A percentile compares a stretch with the other conserved stretches of the same genome.
Conservation (phyloP, 2,113 vertebrate species). For the Odocoileus hemionus region DNA sequence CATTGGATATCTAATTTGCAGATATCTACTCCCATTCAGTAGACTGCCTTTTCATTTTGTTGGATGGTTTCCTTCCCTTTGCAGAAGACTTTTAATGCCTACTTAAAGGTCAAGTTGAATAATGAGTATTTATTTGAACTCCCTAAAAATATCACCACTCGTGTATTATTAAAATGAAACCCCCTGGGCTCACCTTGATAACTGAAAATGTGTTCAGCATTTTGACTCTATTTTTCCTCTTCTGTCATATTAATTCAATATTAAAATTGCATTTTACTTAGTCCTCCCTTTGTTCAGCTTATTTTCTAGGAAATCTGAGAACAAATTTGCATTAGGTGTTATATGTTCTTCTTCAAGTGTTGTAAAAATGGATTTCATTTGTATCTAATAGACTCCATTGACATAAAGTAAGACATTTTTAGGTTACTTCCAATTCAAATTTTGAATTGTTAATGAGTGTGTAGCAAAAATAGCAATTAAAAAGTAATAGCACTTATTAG, state of each 20-base stretch:
- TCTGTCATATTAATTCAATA: not conserved
- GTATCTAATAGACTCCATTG: conserved; percentile 43
- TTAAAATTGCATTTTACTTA: conserved; percentile 43
- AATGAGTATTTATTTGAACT: conserved; percentile 39
- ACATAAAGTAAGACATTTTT: conserved; percentile 63
- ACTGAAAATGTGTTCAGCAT: conserved; percentile 35
- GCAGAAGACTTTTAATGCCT: not conserved
- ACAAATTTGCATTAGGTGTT: conserved; percentile 39
- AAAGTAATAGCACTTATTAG: conserved; percentile 48
- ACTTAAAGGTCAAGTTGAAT: conserved; percentile 46
- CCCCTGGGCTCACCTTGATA: conserved; percentile 26
- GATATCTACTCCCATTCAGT: not conserved
- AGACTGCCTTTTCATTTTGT: not conserved
- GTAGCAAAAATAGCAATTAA: conserved; percentile 54
- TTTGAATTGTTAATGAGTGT: conserved; percentile 65
- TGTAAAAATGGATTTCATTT: conserved; percentile 57
- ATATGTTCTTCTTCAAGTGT: conserved; percentile 19
- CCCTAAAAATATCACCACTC: not conserved
- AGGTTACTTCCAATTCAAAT: conserved; percentile 55
- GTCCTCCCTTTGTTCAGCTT: conserved; percentile 11
- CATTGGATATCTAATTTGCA: not conserved
- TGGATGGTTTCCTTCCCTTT: not conserved
- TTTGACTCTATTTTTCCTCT: not conserved
- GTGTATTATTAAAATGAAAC: conserved; percentile 44
- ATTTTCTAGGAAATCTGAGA: conserved; percentile 60